Conservation (phyloP, 2,113 vertebrate species). For the Chiloscyllium plagiosum region DNA sequence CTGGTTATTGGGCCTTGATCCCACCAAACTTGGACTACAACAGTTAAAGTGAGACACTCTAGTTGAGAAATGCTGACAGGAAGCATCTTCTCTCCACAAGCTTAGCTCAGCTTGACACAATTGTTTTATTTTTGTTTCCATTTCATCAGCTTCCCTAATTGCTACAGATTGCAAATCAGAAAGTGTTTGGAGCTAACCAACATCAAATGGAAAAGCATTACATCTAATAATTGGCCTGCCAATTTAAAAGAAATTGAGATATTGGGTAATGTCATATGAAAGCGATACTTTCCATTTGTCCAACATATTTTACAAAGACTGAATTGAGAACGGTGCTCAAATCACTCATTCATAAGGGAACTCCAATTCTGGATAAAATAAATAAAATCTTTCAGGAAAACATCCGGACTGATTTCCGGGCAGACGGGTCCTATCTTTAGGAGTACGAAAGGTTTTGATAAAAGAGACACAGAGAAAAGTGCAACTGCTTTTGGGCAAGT, state of each 20-base stretch:
- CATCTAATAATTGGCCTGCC: not conserved
- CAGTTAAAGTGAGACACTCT: not conserved
- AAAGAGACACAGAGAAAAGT: too few relatives aligned
- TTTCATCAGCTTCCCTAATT: not conserved
- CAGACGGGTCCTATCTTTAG: not conserved
- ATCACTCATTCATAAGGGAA: too few relatives aligned
- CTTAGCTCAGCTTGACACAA: not conserved
- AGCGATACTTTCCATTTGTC: too few relatives aligned
- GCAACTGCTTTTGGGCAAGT: too few relatives aligned
- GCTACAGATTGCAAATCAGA: not conserved
- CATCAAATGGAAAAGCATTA: not conserved
- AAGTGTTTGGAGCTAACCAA: not conserved
- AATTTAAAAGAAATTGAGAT: not conserved
- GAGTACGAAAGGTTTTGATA: not conserved
- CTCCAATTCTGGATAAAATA: not conserved
- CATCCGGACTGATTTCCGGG: not conserved
- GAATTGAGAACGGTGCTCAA: too few relatives aligned
- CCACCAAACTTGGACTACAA: not conserved
- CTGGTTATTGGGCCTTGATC: not conserved
- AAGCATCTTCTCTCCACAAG: not conserved
- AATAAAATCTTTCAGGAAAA: not conserved
- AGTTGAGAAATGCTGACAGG: not conserved
- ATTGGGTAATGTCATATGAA: not conserved
- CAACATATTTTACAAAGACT: too few relatives aligned
- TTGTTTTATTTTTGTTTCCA: not conserved